Conservation (phyloP, 2,888 invertebrate genomes). For the Keiferia lycopersicella region DNA sequence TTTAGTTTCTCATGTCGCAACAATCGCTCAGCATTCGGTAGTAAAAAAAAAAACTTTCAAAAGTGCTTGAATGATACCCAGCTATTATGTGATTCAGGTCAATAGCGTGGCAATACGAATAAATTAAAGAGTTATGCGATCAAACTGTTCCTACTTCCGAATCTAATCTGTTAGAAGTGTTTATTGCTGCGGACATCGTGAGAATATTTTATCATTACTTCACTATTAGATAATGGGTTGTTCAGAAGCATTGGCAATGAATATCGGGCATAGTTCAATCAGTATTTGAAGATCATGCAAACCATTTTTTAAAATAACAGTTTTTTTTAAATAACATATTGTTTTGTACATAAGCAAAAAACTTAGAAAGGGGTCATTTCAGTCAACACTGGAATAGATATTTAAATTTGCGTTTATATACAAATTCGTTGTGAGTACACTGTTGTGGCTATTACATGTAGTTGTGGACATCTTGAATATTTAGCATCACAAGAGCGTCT, state of each 20-base stretch:
- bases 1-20: background rate
- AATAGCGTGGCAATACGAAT: conserved; percentile 15
- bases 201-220: background rate
- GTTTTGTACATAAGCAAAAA: no score
- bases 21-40: background rate
- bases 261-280: no score
- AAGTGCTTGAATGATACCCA: background rate
- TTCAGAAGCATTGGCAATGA: no score
- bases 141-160: background rate
- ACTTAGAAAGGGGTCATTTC: no score
- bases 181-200: background rate
- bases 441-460: background rate
- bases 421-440: no score
- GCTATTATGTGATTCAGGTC: conserved; percentile 9
- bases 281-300: no score
- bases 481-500: background rate
- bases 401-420: no score
- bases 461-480: background rate
- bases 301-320: no score
- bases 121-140: conserved; percentile 13
- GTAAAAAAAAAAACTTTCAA: conserved; percentile 7
- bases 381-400: no score
- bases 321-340: no score
- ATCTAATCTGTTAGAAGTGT: background rate
- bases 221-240: background rate